These are phyloP conservation scores for Argynnis bischoffii DNA, from an alignment of 2,888 invertebrate species.

Conservation along the genomic window DNA sequence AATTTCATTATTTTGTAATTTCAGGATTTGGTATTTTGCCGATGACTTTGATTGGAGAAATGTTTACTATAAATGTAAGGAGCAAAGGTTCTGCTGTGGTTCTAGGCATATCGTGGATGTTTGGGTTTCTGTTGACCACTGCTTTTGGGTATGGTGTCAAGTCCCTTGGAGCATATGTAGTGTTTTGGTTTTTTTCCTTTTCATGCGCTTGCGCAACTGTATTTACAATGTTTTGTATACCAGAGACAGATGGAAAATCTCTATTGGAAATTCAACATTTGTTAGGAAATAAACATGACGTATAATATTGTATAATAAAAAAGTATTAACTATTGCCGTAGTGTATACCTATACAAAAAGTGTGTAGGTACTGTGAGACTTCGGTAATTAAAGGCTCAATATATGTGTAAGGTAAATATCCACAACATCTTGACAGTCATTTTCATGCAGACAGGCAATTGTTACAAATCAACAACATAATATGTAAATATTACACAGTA, in stretches of 20 bases:
- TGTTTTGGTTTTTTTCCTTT: constrained; percentile 85
- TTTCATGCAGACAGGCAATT: too few relatives aligned
- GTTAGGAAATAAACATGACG: constrained; percentile 47
- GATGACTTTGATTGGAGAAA: constrained; percentile 41
- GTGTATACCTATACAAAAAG: too few relatives aligned
- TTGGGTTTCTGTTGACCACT: constrained; percentile 40
- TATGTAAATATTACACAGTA: too few relatives aligned
- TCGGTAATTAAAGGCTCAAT: too few relatives aligned
- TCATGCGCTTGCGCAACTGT: constrained; percentile 67
- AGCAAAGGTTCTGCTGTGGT: constrained; percentile 43
- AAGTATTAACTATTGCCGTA: too few relatives aligned
- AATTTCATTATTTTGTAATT: constrained; percentile 5
- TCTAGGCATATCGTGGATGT: constrained; percentile 34
- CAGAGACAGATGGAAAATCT: constrained; percentile 91
- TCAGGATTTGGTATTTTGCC: constrained; percentile 45
- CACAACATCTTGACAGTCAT: too few relatives aligned
- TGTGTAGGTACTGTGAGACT: too few relatives aligned
- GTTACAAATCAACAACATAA: too few relatives aligned
- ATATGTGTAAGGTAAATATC: too few relatives aligned
- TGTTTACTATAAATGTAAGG: constrained; percentile 43
- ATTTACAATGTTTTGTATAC: constrained; percentile 85
- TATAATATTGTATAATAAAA: too few relatives aligned
- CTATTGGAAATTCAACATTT: constrained; percentile 87
- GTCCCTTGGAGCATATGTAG: constrained; percentile 80
- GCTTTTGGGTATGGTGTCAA: constrained; percentile 40